phyloP scores from a whole-genome alignment of 53 echinoderm and acorn worm species.

The Echinarachnius parma region DNA sequence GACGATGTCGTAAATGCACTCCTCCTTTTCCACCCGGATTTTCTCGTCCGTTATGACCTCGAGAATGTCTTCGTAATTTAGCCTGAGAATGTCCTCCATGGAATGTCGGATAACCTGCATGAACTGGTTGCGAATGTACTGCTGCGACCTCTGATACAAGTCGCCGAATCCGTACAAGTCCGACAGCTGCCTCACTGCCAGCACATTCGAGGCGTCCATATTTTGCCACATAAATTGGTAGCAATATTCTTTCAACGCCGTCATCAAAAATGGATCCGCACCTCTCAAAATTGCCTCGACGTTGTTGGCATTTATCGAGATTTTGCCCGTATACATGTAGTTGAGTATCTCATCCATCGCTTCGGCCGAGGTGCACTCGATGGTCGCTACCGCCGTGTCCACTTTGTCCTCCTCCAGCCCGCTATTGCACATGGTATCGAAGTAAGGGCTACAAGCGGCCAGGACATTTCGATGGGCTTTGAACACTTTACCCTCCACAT shows the following conservation, averaged over 20 bases:
- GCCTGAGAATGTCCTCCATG: conserved; percentile 85
- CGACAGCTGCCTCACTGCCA: conserved; percentile 83
- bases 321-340: conserved; percentile 97
- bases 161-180: conserved; percentile 90
- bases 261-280: conserved; percentile 93
- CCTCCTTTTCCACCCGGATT: conserved; percentile 94
- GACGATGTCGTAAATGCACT: conserved; percentile 88
- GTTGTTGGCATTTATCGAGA: conserved; percentile 79
- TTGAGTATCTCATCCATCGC: conserved; percentile 93
- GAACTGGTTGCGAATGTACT: conserved; percentile 95
- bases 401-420: conserved; percentile 88
- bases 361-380: conserved; percentile 89
- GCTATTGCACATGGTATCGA: conserved; percentile 99
- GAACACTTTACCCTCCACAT: conserved; percentile 85
- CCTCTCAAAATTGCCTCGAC: conserved; percentile 81
- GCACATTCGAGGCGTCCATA: conserved; percentile 92
- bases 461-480: conserved; percentile 96
- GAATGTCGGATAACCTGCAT: conserved; percentile 90
- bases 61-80: conserved; percentile 69
- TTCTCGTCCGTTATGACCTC: conserved; percentile 92
- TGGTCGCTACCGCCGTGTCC: conserved; percentile 68
- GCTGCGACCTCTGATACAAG: conserved; percentile 65
- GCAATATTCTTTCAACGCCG: conserved; percentile 80
- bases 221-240: conserved; percentile 80
- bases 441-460: conserved; percentile 97